Percentiles rank a stretch among this genome's conserved stretches.
These are phyloP conservation scores for Ramphastos sulfuratus DNA, from an alignment of 2,113 vertebrate genomes.

Conservation along the genomic window DNA sequence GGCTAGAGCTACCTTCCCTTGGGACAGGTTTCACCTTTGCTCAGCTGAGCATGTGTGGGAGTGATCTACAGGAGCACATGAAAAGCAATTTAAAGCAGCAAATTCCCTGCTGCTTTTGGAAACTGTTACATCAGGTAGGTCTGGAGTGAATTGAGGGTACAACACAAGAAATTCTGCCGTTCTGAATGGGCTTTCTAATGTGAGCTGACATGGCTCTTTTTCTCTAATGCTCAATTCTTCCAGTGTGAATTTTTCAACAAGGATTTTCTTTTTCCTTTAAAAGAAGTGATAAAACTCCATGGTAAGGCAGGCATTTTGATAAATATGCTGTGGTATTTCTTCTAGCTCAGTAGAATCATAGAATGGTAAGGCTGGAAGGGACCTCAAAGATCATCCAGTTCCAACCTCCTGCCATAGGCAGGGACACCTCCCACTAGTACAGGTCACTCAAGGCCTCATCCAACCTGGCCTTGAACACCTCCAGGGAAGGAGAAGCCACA, in stretches of 20 bases:
- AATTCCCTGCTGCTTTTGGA: constrained; percentile 48
- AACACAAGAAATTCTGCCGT: background rate
- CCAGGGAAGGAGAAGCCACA: no score
- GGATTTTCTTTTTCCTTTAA: constrained; percentile 1
- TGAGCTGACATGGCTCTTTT: background rate
- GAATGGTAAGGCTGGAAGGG: no score
- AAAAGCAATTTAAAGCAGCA: constrained; percentile 42
- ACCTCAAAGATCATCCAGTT: no score
- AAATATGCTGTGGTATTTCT: background rate
- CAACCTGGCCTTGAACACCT: no score
- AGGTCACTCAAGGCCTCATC: no score
- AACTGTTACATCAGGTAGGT: constrained; percentile 25
- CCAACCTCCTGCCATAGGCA: no score
- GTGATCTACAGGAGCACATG: constrained; percentile 20
- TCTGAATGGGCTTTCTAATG: background rate
- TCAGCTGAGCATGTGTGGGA: constrained; percentile 20
- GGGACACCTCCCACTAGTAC: no score
- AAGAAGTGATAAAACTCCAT: background rate
- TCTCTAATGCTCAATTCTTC: background rate
- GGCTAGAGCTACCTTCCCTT: constrained; percentile 41
- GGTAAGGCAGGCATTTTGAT: background rate
- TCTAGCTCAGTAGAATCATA: background rate
- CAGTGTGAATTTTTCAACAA: constrained; percentile 1
- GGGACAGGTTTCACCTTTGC: constrained; percentile 61
- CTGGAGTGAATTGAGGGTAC: background rate